Evolutionary conservation across 2,797 vertebrate species (phyloP).

Genomic region (Enoplosus armatus): DNA sequence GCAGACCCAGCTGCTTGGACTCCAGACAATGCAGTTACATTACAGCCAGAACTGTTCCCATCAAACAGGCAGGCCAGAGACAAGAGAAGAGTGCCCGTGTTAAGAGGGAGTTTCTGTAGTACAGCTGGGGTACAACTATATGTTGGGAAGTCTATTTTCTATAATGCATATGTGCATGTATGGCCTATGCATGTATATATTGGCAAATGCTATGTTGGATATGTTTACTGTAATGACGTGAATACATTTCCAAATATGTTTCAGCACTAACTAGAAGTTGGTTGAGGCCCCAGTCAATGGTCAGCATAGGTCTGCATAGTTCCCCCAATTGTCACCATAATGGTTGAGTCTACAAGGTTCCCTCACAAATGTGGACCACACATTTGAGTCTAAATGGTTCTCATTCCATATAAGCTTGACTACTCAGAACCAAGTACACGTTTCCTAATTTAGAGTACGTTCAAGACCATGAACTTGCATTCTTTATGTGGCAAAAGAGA

Average conservation of each 20-base stretch:
- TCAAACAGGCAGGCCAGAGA: slow-evolving; percentile 36
- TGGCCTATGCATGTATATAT: neutral
- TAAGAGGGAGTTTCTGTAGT: neutral
- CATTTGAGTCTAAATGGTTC: neutral
- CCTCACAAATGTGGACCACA: neutral
- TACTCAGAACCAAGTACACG: neutral
- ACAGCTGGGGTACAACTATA: slow-evolving; percentile 4
- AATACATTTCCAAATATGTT: neutral
- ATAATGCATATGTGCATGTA: neutral
- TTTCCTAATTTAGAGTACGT: neutral
- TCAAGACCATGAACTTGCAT: neutral
- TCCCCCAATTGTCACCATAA: neutral
- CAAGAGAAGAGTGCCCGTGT: neutral
- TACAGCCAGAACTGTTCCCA: slow-evolving; percentile 56
- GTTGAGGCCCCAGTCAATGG: neutral
- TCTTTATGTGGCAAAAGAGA: neutral
- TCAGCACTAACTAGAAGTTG: neutral
- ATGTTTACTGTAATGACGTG: neutral
- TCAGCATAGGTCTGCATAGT: neutral
- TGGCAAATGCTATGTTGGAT: neutral
- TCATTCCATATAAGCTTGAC: neutral
- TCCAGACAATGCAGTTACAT: slow-evolving; percentile 41
- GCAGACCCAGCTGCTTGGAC: slow-evolving; percentile 51
- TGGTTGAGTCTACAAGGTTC: neutral
- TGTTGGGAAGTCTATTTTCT: neutral